Base-by-base conservation (phyloP, 2,113 vertebrate genomes). In the Salvator merianae region DNA sequence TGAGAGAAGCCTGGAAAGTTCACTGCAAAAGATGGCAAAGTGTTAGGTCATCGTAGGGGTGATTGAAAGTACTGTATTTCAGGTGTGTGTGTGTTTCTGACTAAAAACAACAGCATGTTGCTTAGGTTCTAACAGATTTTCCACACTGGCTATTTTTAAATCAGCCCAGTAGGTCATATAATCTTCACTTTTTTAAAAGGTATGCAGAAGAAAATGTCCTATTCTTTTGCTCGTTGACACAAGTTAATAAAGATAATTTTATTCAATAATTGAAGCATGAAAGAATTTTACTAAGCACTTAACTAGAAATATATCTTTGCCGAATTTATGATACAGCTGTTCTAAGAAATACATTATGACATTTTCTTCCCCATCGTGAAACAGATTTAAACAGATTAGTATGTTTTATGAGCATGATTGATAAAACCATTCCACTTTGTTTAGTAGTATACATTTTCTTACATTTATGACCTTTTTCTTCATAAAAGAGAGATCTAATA, bases 211-310 rank as follows among this genome's bases (percentile, higher is more conserved):
- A 59, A 82, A 74, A 75, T 76, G 26, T 26, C 32, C 32, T 59
- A 18, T 59, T 20, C 73, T 83, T 43, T 40, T 18, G 32, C 22
- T 77, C 73, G 66, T 38, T 68, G 43, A 75, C 62, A 76, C 13
- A 47, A 36, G 40, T 69, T 77, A 77, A 83, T 77, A 77, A 69
- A 69, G 59, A 68, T 77, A 14, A 68, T 76, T 83, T 65, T 69
- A 76, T 18, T 32, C 63, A 76, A 75, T 83, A 83, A 83, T 36
- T 65, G 73, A 83, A 83, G 47, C 62, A 83, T 65, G 66, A 80
- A 53, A 9, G n/a, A 68, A 76, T 77, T 65, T 68, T 83, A 79
- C 43, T 69, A 80, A 53, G 20, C 40, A 69, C 40, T 34, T 66
- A 77, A 68, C 16, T 68, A 13, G 40, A 26, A 83, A 38, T 55